Conservation (phyloP, 1,140 invertebrate genomes). For the Drosophila watanabei region DNA sequence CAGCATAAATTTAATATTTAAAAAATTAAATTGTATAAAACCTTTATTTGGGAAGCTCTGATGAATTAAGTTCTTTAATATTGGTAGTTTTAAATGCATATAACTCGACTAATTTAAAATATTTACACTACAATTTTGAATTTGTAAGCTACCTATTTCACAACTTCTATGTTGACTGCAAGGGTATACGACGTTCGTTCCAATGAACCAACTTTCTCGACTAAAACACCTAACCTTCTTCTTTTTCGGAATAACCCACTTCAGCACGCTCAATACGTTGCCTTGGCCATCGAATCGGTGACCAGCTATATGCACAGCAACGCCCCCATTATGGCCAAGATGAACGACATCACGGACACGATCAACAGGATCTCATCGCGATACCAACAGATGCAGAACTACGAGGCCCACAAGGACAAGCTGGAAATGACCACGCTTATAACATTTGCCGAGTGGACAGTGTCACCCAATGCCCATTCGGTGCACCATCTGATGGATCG, state of each 20-base stretch:
- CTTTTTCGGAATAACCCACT: conserved; percentile 19
- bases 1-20: no score
- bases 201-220: background rate
- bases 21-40: no score
- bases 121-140: no score
- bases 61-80: no score
- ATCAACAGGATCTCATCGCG: conserved; percentile 87
- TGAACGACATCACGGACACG: conserved; percentile 88
- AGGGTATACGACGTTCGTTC: background rate
- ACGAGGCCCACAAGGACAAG: conserved; percentile 86
- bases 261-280: conserved; percentile 73
- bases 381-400: conserved; percentile 87
- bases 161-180: background rate
- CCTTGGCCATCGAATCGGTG: conserved; percentile 78
- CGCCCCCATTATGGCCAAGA: conserved; percentile 86
- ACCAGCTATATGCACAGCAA: conserved; percentile 72
- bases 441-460: conserved; percentile 89
- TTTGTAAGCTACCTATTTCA: no score
- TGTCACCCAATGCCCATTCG: conserved; percentile 88
- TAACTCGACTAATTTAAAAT: no score
- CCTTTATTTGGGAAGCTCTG: no score
- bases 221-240: conserved; percentile 2
- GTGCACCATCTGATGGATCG: conserved; percentile 89
- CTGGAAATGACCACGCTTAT: conserved; percentile 89
- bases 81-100: no score